Conservation (phyloP, 1,140 invertebrate genomes). For the Oncopodura yosiiana region DNA sequence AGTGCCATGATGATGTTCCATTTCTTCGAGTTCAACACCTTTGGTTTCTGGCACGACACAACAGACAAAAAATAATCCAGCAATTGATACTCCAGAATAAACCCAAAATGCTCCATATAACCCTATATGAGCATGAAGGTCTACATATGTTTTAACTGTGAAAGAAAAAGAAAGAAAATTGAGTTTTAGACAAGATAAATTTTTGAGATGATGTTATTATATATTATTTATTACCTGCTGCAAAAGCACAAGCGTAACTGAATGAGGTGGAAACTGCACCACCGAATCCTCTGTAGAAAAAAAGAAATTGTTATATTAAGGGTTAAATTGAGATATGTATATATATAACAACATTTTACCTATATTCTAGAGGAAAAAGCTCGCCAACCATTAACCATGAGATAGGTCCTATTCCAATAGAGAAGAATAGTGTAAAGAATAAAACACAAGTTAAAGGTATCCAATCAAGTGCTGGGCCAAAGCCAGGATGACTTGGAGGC, state of each 20-base stretch:
- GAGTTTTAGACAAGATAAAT: too few relatives aligned
- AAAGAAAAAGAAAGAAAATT: too few relatives aligned
- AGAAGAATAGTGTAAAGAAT: conserved; percentile 71
- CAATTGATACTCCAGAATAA: conserved; percentile 69
- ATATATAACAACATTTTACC: conserved; percentile 23
- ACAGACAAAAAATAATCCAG: conserved; percentile 71
- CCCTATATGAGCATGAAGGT: conserved; percentile 62
- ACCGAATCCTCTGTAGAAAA: conserved; percentile 56
- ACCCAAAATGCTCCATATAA: conserved; percentile 72
- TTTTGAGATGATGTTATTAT: too few relatives aligned
- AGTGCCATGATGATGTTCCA: conserved; percentile 54
- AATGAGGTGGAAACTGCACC: conserved; percentile 72
- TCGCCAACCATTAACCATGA: conserved; percentile 75
- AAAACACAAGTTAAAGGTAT: conserved; percentile 69
- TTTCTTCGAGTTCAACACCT: conserved; percentile 75
- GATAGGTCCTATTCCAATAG: conserved; percentile 78
- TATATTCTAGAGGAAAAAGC: conserved; percentile 71
- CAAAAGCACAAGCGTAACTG: conserved; percentile 77
- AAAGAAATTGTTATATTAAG: neutral
- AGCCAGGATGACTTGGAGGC: conserved; percentile 29
- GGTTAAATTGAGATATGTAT: neutral
- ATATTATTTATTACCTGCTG: too few relatives aligned
- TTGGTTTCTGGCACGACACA: conserved; percentile 84
- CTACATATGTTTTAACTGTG: conserved; percentile 76
- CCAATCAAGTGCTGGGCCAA: conserved; percentile 52